Conservation (phyloP, 2,113 vertebrate genomes). For the Neofelis nebulosa region DNA sequence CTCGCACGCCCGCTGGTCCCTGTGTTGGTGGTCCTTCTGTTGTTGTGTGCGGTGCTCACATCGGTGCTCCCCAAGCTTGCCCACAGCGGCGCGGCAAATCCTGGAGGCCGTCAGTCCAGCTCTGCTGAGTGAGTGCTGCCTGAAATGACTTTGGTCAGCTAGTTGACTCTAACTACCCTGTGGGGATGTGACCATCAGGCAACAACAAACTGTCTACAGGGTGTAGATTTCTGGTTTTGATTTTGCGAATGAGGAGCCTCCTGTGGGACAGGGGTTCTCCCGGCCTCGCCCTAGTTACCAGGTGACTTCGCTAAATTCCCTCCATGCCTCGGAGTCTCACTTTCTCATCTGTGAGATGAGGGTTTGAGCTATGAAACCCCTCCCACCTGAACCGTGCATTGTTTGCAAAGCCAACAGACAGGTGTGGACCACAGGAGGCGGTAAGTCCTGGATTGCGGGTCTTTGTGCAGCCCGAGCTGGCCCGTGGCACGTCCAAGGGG, state of each 20-base stretch:
- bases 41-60: rapidly evolving
- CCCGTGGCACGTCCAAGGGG: background rate
- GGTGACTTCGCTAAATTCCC: background rate
- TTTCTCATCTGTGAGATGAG: background rate
- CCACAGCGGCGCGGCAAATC: rapidly evolving
- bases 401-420: background rate
- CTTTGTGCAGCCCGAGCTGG: rapidly evolving
- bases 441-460: rapidly evolving
- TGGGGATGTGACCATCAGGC: rapidly evolving
- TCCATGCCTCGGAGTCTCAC: background rate
- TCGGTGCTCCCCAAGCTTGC: rapidly evolving
- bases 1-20: rapidly evolving
- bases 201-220: rapidly evolving
- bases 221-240: rapidly evolving
- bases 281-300: rapidly evolving
- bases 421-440: rapidly evolving
- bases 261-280: rapidly evolving
- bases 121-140: rapidly evolving
- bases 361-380: background rate
- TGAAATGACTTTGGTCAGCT: background rate
- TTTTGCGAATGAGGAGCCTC: rapidly evolving
- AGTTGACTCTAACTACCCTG: no score
- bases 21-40: rapidly evolving
- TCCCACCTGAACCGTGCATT: rapidly evolving
- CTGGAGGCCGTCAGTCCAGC: rapidly evolving